Evolutionary conservation across 2,888 invertebrate genomes (phyloP), one percentile per base, ranked within the genome.

Genomic region (Eucriotettix oculatus): DNA sequence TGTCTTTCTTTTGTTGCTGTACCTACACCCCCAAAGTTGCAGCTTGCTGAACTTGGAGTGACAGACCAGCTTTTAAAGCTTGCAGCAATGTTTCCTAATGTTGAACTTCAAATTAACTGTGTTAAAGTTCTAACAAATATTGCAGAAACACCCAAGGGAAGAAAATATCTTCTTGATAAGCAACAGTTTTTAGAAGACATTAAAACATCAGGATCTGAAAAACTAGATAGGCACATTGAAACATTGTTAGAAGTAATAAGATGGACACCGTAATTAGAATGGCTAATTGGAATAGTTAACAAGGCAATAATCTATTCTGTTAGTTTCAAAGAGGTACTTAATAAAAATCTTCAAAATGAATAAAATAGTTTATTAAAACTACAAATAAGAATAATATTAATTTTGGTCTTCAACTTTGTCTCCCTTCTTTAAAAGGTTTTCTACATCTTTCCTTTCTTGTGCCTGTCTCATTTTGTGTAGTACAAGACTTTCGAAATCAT

Each of bases 401-500:
- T 48, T 48, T 14, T 14, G 48, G 12, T 48, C 48, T 14, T 48
- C 48, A 48, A 14, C 48, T 14, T 48, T 9, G 52, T 59, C 9
- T 82, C 80, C 72, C 82, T 81, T 63, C 77, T 78, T 71, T 79
- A 71, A 79, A 87, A 83, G 75, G 86, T 83, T 84, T 67, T 86
- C 85, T 64, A 87, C 68, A 63, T 77, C 78, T 73, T 90, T 90
- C 58, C 90, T 79, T 74, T 93, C 92, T 69, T 92, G 88, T 9
- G 90, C 91, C 76, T 89, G 88, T 62, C 87, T 77, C 76, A 93
- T 76, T 74, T 86, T 87, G 63, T 82, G 82, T 66, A 93, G 73
- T 2, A 91, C 90, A 17, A 88, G 68, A 68, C 84, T 86, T 74
- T 94, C 93, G 75, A 84, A 92, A 71, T 93, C 90, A 63, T 41